Conservation (phyloP, 2,797 vertebrate genomes). For the Platalea minor region DNA sequence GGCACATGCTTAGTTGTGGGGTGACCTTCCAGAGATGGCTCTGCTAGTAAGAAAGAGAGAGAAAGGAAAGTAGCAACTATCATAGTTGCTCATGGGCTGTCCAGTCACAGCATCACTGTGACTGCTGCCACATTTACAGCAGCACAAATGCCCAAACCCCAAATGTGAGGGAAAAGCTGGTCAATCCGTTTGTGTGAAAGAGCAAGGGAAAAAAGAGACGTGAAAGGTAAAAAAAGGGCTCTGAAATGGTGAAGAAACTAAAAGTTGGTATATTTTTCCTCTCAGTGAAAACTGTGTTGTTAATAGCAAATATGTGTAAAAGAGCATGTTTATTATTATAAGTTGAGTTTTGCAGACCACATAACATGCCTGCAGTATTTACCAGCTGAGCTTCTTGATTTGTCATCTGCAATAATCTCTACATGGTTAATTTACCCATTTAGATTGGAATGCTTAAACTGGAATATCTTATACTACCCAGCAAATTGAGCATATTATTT, state of each 20-base stretch:
- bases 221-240: not conserved
- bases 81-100: not conserved
- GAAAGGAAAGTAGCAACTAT: not conserved
- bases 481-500: slow-evolving; percentile 39
- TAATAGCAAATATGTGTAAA: not conserved
- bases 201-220: not conserved
- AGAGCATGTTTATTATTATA: not conserved
- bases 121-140: not conserved
- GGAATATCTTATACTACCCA: slow-evolving; percentile 45
- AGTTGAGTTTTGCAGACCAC: slow-evolving; percentile 49
- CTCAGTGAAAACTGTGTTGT: not conserved
- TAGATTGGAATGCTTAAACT: slow-evolving; percentile 52
- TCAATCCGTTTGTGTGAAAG: not conserved
- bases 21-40: not conserved
- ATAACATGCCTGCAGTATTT: slow-evolving; percentile 36
- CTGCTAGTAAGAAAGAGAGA: not conserved
- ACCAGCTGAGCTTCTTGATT: slow-evolving; percentile 50
- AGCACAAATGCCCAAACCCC: not conserved
- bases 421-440: slow-evolving; percentile 53
- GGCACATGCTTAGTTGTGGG: not conserved
- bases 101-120: not conserved
- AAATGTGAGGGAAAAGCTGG: not conserved
- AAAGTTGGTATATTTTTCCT: not conserved
- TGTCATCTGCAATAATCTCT: slow-evolving; percentile 63
- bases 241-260: not conserved